Base-by-base conservation (phyloP, 2,888 invertebrate species). In the Deilephila porcellus region DNA sequence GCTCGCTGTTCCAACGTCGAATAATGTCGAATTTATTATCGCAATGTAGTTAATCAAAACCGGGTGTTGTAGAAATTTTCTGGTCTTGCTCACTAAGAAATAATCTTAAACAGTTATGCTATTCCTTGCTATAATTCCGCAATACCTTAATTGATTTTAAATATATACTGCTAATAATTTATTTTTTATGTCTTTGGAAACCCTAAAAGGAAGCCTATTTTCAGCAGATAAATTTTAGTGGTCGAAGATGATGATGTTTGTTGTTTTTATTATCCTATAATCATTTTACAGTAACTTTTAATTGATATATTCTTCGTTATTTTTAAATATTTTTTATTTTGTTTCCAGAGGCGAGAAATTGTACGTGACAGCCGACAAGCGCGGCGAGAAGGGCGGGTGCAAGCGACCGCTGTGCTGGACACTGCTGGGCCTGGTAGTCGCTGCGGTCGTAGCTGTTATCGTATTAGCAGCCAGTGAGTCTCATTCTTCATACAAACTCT, bases 301-400 rank as follows among this genome's bases (percentile, higher is more conserved):
- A 25, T 25, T 1, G 1, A 1, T 25, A 25, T 25, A 25, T 25
- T 25, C 25, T 25, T 25, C 25, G 25, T 25, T 17, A 20, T 45
- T 45, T 67, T 37, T 37, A 45, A 45, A 11, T 52, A 6, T 17
- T 52, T 73, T 71, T 60, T n/a, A 71, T 72, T 72, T 73, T 77
- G 85, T 86, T 96, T 96, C 73, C 96, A 97, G 97, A 90, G 97
- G 97, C 74, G 97, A 97, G 90, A 97, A 97, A 87, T 90, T 97
- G 74, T 97, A 97, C 87, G 97, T 97, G 75, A 97, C 97, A 19
- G 97, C 97, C 86, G 97, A 97, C 90, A 97, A 97, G 87, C 95
- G 97, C 74, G 96, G 97, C 73, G 96, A 96, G 76, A 96, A 96
- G 83, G 95, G 97, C 71, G 96, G 96, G 67, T 96, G 96, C 86